Evolutionary conservation across 2,888 invertebrate species (phyloP).

Genomic region (Diabrotica balteata): DNA sequence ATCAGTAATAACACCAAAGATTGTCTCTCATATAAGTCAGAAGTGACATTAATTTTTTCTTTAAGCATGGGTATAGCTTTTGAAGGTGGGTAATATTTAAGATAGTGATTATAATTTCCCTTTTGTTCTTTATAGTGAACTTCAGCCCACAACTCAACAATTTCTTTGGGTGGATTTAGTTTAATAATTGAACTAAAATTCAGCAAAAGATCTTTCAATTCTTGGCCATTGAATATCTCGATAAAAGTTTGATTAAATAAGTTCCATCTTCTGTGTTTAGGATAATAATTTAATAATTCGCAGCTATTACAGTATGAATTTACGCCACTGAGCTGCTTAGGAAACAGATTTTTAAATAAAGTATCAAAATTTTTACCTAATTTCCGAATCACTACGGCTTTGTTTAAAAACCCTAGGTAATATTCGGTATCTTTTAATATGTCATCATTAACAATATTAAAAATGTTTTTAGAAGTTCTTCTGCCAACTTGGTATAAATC

Average conservation of each 20-base stretch:
- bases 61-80: conserved; percentile 40
- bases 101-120: conserved; percentile 20
- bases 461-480: conserved; percentile 33
- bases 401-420: conserved; percentile 30
- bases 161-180: conserved; percentile 29
- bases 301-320: conserved; percentile 4
- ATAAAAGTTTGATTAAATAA: conserved; percentile 34
- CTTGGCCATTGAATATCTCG: conserved; percentile 26
- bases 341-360: conserved; percentile 34
- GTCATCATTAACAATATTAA: conserved; percentile 32
- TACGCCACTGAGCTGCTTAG: conserved; percentile 22
- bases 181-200: conserved; percentile 17
- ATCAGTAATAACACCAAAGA: conserved; percentile 34
- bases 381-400: conserved; percentile 30
- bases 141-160: conserved; percentile 38
- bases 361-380: conserved; percentile 29
- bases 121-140: conserved; percentile 32
- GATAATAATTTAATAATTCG: conserved; percentile 34
- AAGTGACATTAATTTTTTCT: conserved; percentile 43
- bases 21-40: conserved; percentile 32
- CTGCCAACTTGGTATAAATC: conserved; percentile 25
- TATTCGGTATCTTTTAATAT: conserved; percentile 29
- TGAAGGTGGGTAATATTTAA: conserved; percentile 35
- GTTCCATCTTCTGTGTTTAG: conserved; percentile 36
- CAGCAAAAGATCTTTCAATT: conserved; percentile 23